Percentiles rank a stretch among this genome's conserved stretches.
Evolutionary conservation across 2,113 vertebrate species (phyloP).

Genomic region (Syngnathus typhle): DNA sequence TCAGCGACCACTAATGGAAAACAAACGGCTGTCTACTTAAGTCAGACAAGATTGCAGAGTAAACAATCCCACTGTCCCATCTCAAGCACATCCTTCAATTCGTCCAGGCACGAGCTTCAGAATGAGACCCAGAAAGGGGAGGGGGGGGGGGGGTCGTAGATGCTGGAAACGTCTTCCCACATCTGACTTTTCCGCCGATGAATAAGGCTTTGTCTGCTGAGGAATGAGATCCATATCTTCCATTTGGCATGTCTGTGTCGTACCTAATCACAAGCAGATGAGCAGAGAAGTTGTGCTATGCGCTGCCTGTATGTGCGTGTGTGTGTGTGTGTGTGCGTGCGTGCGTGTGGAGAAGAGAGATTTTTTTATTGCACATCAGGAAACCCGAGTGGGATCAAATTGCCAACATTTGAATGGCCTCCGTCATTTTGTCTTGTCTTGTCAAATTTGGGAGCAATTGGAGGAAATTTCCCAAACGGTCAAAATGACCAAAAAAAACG

Average conservation of each 20-base stretch:
- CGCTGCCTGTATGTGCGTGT: slow-evolving; percentile 18
- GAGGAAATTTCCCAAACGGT: too few species aligned
- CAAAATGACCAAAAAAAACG: too few species aligned
- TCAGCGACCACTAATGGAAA: slow-evolving; percentile 2
- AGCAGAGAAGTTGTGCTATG: slow-evolving; percentile 50
- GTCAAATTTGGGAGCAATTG: too few species aligned
- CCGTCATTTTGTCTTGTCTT: slow-evolving; percentile 1
- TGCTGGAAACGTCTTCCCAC: slow-evolving; percentile 57
- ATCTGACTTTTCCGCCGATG: slow-evolving; percentile 63
- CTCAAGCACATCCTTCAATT: slow-evolving; percentile 15
- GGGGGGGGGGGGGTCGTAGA: slow-evolving; percentile 37
- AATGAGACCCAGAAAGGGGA: slow-evolving; percentile 33
- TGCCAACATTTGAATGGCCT: slow-evolving; percentile 21
- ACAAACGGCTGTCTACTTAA: slow-evolving; percentile 6
- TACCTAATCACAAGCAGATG: slow-evolving; percentile 73
- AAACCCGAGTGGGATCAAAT: slow-evolving; percentile 43
- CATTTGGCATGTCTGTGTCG: slow-evolving; percentile 64
- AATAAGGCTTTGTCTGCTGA: slow-evolving; percentile 70
- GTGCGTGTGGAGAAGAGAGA: too few species aligned
- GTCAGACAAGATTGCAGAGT: slow-evolving; percentile 12
- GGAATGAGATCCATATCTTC: slow-evolving; percentile 69
- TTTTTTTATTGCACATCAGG: slow-evolving; percentile 16
- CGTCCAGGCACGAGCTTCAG: slow-evolving; percentile 38
- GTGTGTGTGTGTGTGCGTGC: background rate
- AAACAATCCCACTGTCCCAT: slow-evolving; percentile 15